A percentile compares a stretch with the other conserved stretches of the same genome.
These are phyloP conservation scores for Periparus ater DNA, from an alignment of 2,797 vertebrate species.

Conservation along the genomic window DNA sequence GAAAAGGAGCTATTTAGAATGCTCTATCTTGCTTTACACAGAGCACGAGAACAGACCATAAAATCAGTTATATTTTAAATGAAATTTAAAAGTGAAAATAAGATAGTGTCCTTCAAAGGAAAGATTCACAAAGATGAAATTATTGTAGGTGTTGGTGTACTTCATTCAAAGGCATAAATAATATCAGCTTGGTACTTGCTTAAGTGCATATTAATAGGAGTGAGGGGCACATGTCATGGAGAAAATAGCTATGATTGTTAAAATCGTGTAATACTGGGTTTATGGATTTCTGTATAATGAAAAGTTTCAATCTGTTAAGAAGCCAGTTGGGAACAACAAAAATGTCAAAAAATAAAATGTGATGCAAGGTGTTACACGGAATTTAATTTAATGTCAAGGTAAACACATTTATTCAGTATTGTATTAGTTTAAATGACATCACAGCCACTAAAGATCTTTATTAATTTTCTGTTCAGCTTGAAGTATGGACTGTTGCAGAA, in stretches of 20 bases:
- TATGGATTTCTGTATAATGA: not conserved
- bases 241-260: not conserved
- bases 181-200: not conserved
- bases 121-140: not conserved
- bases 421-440: not conserved
- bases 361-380: not conserved
- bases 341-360: not conserved
- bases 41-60: rapidly evolving
- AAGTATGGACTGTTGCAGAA: not conserved
- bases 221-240: not conserved
- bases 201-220: not conserved
- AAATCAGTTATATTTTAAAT: not conserved
- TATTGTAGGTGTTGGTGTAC: not conserved
- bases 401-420: not conserved
- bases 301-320: not conserved
- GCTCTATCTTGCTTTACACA: not conserved
- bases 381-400: not conserved
- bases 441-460: not conserved
- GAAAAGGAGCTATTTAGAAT: not conserved
- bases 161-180: not conserved
- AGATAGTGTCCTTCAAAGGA: not conserved
- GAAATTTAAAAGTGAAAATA: not conserved
- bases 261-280: not conserved
- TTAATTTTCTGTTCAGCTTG: not conserved
- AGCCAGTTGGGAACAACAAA: not conserved